A percentile compares a stretch with the other conserved stretches of the same genome.
phyloP scores from a whole-genome alignment of 53 echinoderm and acorn worm species.

The Patiria pectinifera region DNA sequence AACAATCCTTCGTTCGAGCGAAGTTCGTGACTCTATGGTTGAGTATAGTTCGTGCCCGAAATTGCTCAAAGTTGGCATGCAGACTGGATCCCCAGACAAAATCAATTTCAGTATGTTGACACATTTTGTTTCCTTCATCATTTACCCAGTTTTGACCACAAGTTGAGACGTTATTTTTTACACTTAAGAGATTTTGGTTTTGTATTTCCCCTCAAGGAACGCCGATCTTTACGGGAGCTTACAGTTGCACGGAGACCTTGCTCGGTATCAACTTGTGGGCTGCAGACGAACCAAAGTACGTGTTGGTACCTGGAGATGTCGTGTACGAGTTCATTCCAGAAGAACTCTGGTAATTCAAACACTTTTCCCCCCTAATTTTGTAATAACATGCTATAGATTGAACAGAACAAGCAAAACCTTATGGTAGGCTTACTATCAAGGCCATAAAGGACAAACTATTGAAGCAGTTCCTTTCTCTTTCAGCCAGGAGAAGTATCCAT shows the following conservation, averaged over 20 bases:
- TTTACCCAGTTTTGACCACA: not conserved
- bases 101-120: too few relatives aligned
- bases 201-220: not conserved
- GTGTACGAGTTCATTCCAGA: conserved; percentile 61
- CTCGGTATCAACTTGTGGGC: conserved; percentile 42
- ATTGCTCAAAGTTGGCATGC: too few relatives aligned
- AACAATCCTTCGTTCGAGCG: too few relatives aligned
- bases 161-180: not conserved
- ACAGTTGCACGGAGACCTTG: conserved; percentile 40
- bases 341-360: conserved; percentile 16
- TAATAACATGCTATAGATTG: not conserved
- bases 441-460: not conserved
- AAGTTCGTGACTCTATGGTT: too few relatives aligned
- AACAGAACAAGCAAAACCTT: not conserved
- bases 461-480: not conserved
- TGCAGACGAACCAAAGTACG: not conserved
- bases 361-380: not conserved
- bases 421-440: not conserved
- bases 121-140: too few relatives aligned
- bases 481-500: conserved; percentile 27
- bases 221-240: not conserved
- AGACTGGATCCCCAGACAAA: too few relatives aligned
- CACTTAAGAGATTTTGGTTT: not conserved
- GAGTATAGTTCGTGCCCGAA: too few relatives aligned
- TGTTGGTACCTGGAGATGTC: not conserved